Conservation (phyloP, 2,797 vertebrate genomes). For the Clarias pachynema region DNA sequence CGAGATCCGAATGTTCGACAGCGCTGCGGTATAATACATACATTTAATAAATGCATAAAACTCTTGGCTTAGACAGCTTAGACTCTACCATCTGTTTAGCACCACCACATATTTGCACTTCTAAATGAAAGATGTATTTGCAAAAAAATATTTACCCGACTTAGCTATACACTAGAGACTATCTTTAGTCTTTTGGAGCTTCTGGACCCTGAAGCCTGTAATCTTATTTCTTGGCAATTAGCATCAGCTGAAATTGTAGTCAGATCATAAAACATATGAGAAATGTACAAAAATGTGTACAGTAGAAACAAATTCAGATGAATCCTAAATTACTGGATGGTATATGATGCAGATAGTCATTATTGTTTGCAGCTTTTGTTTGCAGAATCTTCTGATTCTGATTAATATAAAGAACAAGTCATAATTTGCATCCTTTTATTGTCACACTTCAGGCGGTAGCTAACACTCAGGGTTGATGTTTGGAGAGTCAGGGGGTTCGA, state of each 20-base stretch:
- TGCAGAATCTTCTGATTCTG: no score
- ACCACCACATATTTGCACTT: no score
- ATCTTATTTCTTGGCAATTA: constrained; percentile 3
- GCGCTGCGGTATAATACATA: no score
- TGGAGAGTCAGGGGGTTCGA: no score
- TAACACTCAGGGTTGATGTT: no score
- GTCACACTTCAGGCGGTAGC: not conserved
- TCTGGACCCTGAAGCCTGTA: not conserved
- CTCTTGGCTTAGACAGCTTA: no score
- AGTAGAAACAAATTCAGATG: not conserved
- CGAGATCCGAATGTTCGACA: no score
- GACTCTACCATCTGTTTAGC: not conserved
- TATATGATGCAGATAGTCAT: not conserved
- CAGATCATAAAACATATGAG: not conserved
- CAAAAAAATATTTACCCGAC: no score
- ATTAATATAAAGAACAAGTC: not conserved
- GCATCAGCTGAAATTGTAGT: not conserved
- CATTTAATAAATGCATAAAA: no score
- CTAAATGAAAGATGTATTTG: no score
- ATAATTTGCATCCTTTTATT: not conserved
- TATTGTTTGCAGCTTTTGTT: not conserved
- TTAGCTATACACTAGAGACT: not conserved
- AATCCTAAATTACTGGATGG: not conserved
- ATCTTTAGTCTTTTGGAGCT: constrained; percentile 8
- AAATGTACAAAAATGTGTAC: not conserved